phyloP scores from a whole-genome alignment of 2,888 invertebrate species.

The Phaonia tiefii region DNA sequence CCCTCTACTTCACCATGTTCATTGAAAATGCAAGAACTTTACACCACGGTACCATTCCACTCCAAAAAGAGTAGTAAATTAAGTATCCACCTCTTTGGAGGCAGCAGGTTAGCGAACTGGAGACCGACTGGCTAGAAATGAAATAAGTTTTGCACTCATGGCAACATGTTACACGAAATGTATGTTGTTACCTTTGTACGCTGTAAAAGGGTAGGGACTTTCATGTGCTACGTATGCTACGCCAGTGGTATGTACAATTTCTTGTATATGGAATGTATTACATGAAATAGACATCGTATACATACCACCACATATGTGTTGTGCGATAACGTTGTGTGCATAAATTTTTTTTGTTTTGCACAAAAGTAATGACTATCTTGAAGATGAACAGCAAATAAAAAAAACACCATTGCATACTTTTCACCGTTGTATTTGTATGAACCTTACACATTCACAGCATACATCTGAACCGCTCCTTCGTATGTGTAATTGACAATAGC shows the following conservation, averaged over 20 bases:
- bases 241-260: not conserved
- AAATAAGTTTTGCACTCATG: constrained; percentile 31
- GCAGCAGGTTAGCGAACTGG: too few relatives aligned
- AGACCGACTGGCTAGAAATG: too few relatives aligned
- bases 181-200: constrained; percentile 48
- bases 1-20: not conserved
- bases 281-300: not conserved
- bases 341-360: constrained; percentile 35
- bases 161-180: constrained; percentile 57
- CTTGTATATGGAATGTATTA: constrained; percentile 17
- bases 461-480: constrained; percentile 23
- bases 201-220: constrained; percentile 26
- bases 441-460: constrained; percentile 52
- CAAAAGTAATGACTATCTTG: constrained; percentile 61
- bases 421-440: constrained; percentile 46
- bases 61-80: not conserved
- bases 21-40: constrained; percentile 16
- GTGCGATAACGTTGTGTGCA: constrained; percentile 1
- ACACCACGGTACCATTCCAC: not conserved
- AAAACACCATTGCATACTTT: constrained; percentile 64
- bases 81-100: too few relatives aligned
- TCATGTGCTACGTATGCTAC: not conserved
- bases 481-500: constrained; percentile 26
- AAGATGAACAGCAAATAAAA: constrained; percentile 12
- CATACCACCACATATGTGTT: not conserved